A percentile compares a stretch with the other conserved stretches of the same genome.
Evolutionary conservation across 2,113 vertebrate genomes (phyloP).

Genomic region (Mormyrus lacerda): DNA sequence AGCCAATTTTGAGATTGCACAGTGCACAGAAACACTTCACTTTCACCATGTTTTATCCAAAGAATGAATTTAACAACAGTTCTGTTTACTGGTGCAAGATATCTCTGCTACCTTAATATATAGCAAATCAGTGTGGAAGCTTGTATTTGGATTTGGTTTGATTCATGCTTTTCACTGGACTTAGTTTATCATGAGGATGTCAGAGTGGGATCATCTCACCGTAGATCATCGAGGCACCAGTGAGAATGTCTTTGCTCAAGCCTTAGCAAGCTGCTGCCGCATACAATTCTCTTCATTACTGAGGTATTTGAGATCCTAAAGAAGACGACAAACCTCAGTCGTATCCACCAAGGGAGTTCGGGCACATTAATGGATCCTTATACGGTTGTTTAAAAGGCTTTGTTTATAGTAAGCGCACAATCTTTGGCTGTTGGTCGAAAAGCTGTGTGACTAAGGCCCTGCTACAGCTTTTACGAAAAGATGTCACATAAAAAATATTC

Average conservation of each 20-base stretch:
- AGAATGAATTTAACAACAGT: background rate
- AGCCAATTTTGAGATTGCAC: slow-evolving; percentile 18
- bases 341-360: background rate
- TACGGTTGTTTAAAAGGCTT: background rate
- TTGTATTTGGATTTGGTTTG: background rate
- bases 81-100: background rate
- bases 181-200: background rate
- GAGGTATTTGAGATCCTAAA: background rate
- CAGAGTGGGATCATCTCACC: background rate
- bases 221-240: background rate
- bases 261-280: background rate
- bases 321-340: background rate
- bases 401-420: background rate
- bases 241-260: background rate
- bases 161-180: background rate
- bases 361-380: background rate
- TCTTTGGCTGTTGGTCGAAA: background rate
- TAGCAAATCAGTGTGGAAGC: background rate
- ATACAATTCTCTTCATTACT: background rate
- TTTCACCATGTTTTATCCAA: background rate
- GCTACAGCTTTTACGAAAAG: background rate
- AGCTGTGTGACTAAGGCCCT: background rate
- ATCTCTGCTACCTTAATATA: background rate
- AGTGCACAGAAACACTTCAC: background rate
- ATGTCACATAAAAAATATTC: background rate